Base-by-base conservation (phyloP, 2,113 vertebrate species). In the Crotalus tigris region DNA sequence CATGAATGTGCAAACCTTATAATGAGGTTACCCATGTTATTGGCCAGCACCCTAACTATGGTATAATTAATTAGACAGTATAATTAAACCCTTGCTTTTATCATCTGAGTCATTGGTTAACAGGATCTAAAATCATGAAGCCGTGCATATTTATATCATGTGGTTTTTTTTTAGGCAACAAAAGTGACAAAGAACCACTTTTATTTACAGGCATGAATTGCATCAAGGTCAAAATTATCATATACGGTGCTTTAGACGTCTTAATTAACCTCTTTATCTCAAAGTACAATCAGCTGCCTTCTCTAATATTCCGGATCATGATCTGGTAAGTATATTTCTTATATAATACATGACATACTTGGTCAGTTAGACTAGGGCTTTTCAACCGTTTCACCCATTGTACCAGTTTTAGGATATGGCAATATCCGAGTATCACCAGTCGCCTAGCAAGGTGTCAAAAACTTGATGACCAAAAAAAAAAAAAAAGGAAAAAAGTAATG, bases 291-390 rank as follows among this genome's bases (percentile, higher is more conserved):
- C 17, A 51, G 46, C 23, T 89, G 54, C 64, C 64, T 85, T 89
- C 88, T 24, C 26, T 92, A 3, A n/a, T 92, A 57, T 92, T 92
- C 64, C 58, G 54, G 39, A n/a, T n/a, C 26, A 58, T 89, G 39
- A 85, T 23, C 13, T 92, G 92, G 92, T 92, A 54, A 92, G 92
- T 89, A 26, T n/a, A 12, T 89, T 19, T 81, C 53, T 81, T n/a
- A 29, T 44, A n/a, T 21, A 7, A 81, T 81, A 57, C 13, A 23
- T 49, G 15, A 23, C 26, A 24, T 26, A 75, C 3, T 75, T 75
- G 64, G n/a, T 75, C 64, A 3, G n/a, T 15, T 29, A 49, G 39
- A 75, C 17, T n/a, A 81, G 46, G 46, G 46, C 46, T 46, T 44
- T 44, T 44, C 44, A 44, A 44, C 44, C 3, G 0, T 44, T 44